phyloP scores from a whole-genome alignment of 2,888 invertebrate genomes.

The Scelioninae gen. 1 region DNA sequence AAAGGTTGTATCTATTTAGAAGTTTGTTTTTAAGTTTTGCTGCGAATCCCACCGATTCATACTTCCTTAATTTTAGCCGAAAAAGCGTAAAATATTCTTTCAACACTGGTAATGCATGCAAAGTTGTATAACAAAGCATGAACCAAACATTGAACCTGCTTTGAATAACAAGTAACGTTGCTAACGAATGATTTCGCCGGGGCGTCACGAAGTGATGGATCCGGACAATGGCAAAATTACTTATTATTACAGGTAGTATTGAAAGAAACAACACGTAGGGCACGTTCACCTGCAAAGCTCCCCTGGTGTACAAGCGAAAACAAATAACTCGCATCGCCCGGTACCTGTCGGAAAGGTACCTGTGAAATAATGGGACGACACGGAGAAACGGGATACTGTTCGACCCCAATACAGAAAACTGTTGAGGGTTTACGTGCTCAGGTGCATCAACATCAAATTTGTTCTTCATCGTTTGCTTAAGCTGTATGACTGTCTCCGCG shows the following conservation, averaged over 20 bases:
- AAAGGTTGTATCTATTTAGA: too few relatives aligned
- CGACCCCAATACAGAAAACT: constrained; percentile 48
- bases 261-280: constrained; percentile 53
- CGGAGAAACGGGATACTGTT: constrained; percentile 46
- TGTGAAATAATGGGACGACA: constrained; percentile 56
- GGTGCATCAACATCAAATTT: constrained; percentile 69
- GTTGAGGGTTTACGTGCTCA: constrained; percentile 66
- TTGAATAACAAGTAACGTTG: constrained; percentile 52
- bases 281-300: constrained; percentile 65
- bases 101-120: constrained; percentile 2
- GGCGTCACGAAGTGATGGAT: constrained; percentile 54
- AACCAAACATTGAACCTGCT: constrained; percentile 38
- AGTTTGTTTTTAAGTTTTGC: too few relatives aligned
- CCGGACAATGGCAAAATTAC: constrained; percentile 62
- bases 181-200: constrained; percentile 51
- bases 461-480: constrained; percentile 59
- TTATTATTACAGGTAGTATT: constrained; percentile 58
- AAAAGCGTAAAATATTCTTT: background rate
- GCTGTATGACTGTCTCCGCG: constrained; percentile 27
- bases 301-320: constrained; percentile 56
- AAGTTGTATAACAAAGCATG: constrained; percentile 36
- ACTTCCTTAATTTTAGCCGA: too few relatives aligned
- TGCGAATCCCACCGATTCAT: too few relatives aligned
- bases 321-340: constrained; percentile 56
- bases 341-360: constrained; percentile 60